Base-by-base conservation (phyloP, 2,797 vertebrate genomes). In the Acanthopagrus latus region DNA sequence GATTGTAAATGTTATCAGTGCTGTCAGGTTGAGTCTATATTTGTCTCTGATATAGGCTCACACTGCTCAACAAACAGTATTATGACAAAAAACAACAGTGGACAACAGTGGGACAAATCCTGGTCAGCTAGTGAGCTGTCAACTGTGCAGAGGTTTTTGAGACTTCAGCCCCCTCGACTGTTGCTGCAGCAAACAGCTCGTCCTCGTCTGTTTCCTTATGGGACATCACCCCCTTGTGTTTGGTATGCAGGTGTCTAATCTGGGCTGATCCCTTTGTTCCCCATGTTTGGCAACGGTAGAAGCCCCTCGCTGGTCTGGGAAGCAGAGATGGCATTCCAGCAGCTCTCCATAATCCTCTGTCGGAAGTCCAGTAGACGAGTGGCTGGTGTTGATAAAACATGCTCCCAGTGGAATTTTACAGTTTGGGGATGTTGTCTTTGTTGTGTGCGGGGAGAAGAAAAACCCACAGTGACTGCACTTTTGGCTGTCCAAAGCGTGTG, bases 171-270 rank as follows among this genome's bases (percentile, higher is more conserved):
- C 69, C 29, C 66, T 48, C 58, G 63, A 33, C 55, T 68, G 47
- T 50, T 79, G 66, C 63, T 65, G 70, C 82, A 81, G 52, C 50
- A n/a, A 80, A 38, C 74, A 64, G 86, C 80, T 83, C 27, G 11
- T 71, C 69, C 64, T 63, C 8, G 8, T 68, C 75, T 1, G 50
- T 76, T 88, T 84, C 77, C 86, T 90, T 84, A 76, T 25, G 73
- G 89, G 92, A 93, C 90, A 91, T 86, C 88, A 90, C 93, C 94
- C 94, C 94, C 94, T 94, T 89, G 91, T 94, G 94, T 92, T 87
- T 92, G 93, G 92, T 92, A 94, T 94, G 91, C 93, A 94, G 93
- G 93, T 94, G 92, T 92, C 88, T 94, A 92, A 94, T 95, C 92
- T 92, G 81, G 75, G 74, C 72, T 94, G 92, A 92, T 91, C 89